These are phyloP conservation scores for Drosophila orena DNA, from an alignment of 1,140 invertebrate species.

Conservation along the genomic window DNA sequence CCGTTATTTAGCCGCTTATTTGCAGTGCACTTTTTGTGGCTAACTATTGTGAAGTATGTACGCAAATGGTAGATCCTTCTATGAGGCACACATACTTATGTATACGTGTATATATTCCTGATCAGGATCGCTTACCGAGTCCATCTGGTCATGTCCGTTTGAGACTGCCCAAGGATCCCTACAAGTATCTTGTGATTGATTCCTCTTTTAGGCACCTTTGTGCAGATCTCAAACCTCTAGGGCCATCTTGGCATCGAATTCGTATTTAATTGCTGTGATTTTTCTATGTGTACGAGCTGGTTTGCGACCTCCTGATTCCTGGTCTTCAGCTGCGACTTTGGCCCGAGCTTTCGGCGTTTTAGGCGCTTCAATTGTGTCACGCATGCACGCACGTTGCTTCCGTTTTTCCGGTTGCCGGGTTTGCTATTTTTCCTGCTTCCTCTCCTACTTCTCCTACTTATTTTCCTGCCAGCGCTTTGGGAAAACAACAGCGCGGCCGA, in stretches of 20 bases:
- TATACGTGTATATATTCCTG: no score
- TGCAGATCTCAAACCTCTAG: no score
- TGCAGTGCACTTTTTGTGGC: no score
- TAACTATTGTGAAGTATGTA: no score
- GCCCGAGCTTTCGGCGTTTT: slow-evolving; percentile 43
- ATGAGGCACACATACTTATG: not conserved
- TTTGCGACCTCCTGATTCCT: slow-evolving; percentile 15
- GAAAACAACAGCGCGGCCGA: slow-evolving; percentile 43
- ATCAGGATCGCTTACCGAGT: no score
- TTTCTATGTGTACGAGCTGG: slow-evolving; percentile 14
- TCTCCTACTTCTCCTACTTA: slow-evolving; percentile 26
- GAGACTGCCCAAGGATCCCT: no score
- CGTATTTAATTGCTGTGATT: not conserved
- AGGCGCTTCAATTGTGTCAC: slow-evolving; percentile 82
- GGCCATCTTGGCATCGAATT: not conserved
- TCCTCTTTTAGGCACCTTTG: no score
- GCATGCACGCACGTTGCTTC: slow-evolving; percentile 82
- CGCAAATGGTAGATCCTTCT: no score
- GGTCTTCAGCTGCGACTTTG: slow-evolving; percentile 25
- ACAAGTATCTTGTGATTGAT: no score
- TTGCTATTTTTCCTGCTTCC: slow-evolving; percentile 73
- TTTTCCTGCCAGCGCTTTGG: slow-evolving; percentile 38
- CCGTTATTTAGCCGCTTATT: not conserved
- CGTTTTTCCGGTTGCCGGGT: slow-evolving; percentile 81
- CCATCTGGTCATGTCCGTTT: no score